phyloP scores from a whole-genome alignment of 2,888 invertebrate species.

The Melipona bicolor region DNA sequence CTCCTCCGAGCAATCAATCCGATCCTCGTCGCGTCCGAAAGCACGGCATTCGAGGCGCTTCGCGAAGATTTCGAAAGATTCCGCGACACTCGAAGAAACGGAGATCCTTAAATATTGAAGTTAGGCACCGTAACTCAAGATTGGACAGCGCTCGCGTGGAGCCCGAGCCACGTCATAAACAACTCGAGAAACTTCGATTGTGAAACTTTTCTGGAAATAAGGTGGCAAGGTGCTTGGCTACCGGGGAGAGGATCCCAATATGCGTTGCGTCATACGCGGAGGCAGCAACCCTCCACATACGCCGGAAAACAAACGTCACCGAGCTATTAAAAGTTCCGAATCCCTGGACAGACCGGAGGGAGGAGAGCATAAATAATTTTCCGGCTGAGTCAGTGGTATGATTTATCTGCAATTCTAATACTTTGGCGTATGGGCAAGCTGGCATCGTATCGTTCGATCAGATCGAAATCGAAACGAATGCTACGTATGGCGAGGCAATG shows the following conservation, averaged over 20 bases:
- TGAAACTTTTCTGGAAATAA: constrained; percentile 79
- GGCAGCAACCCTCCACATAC: constrained; percentile 9
- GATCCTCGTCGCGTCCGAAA: neutral
- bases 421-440: neutral
- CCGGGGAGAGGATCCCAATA: constrained; percentile 67
- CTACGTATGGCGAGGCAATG: neutral
- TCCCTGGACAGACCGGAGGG: constrained; percentile 37
- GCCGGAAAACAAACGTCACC: constrained; percentile 73
- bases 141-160: constrained; percentile 30
- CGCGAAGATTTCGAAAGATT: constrained; percentile 24
- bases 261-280: constrained; percentile 66
- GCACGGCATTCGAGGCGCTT: neutral
- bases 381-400: constrained; percentile 36
- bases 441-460: neutral
- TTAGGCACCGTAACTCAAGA: constrained; percentile 58
- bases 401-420: constrained; percentile 55
- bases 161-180: constrained; percentile 75
- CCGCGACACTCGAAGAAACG: constrained; percentile 24
- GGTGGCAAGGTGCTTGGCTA: constrained; percentile 61
- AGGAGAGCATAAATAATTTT: constrained; percentile 63
- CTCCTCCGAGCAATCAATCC: constrained; percentile 23
- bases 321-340: constrained; percentile 73
- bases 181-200: constrained; percentile 83
- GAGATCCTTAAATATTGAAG: constrained; percentile 61
- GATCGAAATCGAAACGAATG: neutral